Evolutionary conservation across 2,113 vertebrate genomes (phyloP), one percentile per base, ranked within the genome.

Genomic region (Gambusia affinis): DNA sequence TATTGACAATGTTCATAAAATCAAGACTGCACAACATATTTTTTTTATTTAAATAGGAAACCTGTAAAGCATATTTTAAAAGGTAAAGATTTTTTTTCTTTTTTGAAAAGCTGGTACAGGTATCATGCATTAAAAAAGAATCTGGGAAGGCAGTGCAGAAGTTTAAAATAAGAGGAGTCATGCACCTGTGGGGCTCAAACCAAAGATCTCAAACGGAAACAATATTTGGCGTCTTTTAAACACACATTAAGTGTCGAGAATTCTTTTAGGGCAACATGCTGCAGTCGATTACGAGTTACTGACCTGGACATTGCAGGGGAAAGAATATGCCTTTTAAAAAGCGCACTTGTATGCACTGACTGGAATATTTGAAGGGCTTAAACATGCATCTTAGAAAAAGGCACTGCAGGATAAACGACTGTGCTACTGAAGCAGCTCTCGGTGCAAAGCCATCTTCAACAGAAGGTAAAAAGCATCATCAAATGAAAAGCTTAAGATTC

Each of bases 1-100:
- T 93, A 94, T 95, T 94, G 65, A 89, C 84, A 73, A 91, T 88
- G 91, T 86, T 91, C 86, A 92, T 84, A 85, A 83, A 84, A 79
- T 30, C 71, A 47, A 47, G 77, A 87, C 85, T 89, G 68, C 76
- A 90, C 85, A 86, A 78, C 71, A 76, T 42, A n/a, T 42, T 42
- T 42, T 81, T 79, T 76, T 71, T 42, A 15, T 44, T n/a, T n/a
- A n/a, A n/a, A 17, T 60, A 79, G 73, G 70, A 78, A 76, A 83
- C 80, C 65, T 83, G 88, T 78, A 68, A 90, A 93, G 57, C 31
- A 64, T 77, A 3, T 83, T 37, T 74, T 70, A 63, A 72, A 85
- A 85, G 70, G 70, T 78, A 75, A 88, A 64, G 60, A 66, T 70
- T 37, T 37, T 11, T 35, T 35, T 10, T 10, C 7, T 42, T 11